phyloP scores from a whole-genome alignment of 2,888 invertebrate species.

The Aphodius sticticus region DNA sequence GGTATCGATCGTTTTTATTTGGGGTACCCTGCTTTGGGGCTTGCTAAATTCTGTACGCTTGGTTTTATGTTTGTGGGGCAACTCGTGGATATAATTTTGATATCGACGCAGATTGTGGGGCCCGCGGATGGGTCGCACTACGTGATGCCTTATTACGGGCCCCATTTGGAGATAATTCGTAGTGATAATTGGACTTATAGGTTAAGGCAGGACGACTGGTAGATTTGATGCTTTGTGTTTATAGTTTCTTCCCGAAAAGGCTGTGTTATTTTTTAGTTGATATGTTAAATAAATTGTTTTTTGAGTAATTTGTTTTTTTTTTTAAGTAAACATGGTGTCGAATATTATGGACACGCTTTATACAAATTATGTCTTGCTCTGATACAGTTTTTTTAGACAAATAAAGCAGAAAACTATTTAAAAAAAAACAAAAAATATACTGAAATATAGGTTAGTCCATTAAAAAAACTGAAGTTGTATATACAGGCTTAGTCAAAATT shows the following conservation, averaged over 20 bases:
- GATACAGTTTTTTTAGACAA: too few species aligned
- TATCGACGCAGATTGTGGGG: slow-evolving; percentile 92
- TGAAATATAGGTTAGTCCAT: too few species aligned
- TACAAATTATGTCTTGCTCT: too few species aligned
- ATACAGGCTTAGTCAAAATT: too few species aligned
- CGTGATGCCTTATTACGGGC: slow-evolving; percentile 93
- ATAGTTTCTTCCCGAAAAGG: not conserved
- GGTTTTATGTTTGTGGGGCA: slow-evolving; percentile 98
- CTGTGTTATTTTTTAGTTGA: slow-evolving; percentile 5
- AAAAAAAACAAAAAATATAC: too few species aligned
- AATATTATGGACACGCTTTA: too few species aligned
- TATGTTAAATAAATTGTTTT: not conserved
- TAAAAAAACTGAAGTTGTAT: too few species aligned
- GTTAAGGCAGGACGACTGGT: slow-evolving; percentile 82
- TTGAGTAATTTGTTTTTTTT: not conserved
- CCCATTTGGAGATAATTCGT: slow-evolving; percentile 79
- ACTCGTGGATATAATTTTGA: slow-evolving; percentile 92
- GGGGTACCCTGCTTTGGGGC: slow-evolving; percentile 96
- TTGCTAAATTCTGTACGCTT: slow-evolving; percentile 93
- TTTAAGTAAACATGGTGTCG: too few species aligned
- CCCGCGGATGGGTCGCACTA: slow-evolving; percentile 96
- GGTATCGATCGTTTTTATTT: slow-evolving; percentile 97
- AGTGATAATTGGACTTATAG: slow-evolving; percentile 88
- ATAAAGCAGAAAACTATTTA: too few species aligned
- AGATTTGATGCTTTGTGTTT: slow-evolving; percentile 24